Conservation (phyloP, 92 coral and sea anemone genomes). For the Epizoanthus ramosus region DNA sequence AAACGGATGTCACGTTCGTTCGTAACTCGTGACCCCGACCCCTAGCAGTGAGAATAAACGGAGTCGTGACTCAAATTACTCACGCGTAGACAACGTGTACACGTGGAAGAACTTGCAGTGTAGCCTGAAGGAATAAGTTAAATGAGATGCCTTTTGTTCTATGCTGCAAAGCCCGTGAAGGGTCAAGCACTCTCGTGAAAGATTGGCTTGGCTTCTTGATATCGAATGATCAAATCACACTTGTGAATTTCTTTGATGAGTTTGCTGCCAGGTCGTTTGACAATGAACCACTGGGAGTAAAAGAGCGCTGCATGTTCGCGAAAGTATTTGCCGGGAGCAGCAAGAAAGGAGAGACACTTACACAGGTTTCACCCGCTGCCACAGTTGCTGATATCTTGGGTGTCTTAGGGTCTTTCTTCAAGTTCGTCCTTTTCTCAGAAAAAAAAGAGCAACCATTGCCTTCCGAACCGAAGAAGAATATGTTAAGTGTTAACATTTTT, state of each 20-base stretch:
- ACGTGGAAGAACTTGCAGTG: not conserved
- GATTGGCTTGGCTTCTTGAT: not conserved
- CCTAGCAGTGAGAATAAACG: too few species aligned
- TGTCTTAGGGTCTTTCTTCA: slow-evolving; percentile 10
- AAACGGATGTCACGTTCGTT: too few species aligned
- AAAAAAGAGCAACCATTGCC: not conserved
- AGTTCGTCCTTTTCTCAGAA: slow-evolving; percentile 26
- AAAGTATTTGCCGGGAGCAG: slow-evolving; percentile 32
- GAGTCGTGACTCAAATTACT: too few species aligned
- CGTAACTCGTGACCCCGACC: too few species aligned
- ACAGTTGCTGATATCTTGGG: slow-evolving; percentile 21
- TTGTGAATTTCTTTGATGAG: slow-evolving; percentile 14
- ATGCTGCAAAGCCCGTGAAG: not conserved
- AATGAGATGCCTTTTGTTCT: not conserved
- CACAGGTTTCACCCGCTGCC: slow-evolving; percentile 28
- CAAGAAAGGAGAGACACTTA: not conserved
- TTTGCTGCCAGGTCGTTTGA: slow-evolving; percentile 19
- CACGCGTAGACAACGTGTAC: not conserved
- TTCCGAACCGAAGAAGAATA: not conserved
- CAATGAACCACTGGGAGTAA: slow-evolving; percentile 21
- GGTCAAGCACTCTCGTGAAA: not conserved
- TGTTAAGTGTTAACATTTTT: not conserved
- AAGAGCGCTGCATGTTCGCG: not conserved
- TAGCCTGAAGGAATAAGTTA: not conserved
- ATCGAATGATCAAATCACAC: slow-evolving; percentile 11